Evolutionary conservation across 2,888 invertebrate genomes (phyloP).

Genomic region (Dione juno): DNA sequence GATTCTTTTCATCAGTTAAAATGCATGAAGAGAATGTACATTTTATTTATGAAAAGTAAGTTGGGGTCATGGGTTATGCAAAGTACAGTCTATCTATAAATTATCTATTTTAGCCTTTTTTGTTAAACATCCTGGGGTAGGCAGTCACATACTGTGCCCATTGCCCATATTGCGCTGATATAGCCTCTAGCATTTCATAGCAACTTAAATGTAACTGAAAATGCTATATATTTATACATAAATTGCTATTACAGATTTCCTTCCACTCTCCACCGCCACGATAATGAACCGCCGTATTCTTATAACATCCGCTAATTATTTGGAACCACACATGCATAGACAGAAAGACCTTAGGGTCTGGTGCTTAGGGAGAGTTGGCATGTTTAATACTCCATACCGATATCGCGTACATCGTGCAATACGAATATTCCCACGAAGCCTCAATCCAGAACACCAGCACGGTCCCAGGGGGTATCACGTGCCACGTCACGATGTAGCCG

Average conservation of each 20-base stretch:
- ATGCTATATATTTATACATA: background rate
- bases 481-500: conserved; percentile 58
- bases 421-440: conserved; percentile 56
- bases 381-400: conserved; percentile 55
- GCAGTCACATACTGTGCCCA: too few species aligned
- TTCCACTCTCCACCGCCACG: conserved; percentile 54
- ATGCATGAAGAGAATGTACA: too few species aligned
- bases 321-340: conserved; percentile 54
- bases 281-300: conserved; percentile 58
- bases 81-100: too few species aligned
- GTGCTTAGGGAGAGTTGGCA: conserved; percentile 56
- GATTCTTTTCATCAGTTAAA: too few species aligned
- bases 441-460: conserved; percentile 65
- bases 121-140: too few species aligned
- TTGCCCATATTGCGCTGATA: too few species aligned
- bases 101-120: too few species aligned
- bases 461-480: conserved; percentile 58
- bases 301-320: conserved; percentile 56
- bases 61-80: too few species aligned
- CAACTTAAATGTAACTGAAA: too few species aligned
- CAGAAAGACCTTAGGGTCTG: conserved; percentile 59
- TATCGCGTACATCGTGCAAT: conserved; percentile 59
- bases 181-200: too few species aligned
- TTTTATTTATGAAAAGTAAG: too few species aligned
- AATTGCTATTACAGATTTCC: conserved; percentile 53